Evolutionary conservation across 2,797 vertebrate species (phyloP), one percentile per base, ranked within the genome.

Genomic region (Apogon talboti): DNA sequence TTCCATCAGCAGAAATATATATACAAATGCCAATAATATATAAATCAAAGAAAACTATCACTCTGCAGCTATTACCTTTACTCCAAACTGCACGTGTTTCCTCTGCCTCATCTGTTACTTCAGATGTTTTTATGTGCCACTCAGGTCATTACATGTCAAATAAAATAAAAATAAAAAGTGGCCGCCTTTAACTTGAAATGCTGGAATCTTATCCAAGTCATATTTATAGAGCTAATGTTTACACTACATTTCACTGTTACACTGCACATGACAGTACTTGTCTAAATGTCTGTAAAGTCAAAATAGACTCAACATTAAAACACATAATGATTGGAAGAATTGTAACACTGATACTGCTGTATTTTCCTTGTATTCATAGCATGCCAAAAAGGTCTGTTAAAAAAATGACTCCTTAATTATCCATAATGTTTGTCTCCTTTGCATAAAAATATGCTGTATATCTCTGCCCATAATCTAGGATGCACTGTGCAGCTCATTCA

Each of bases 111-210:
- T 19, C 12, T 12, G 21, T 15, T 42, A 21, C 15, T 19, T 58
- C 7, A 40, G 21, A 49, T n/a, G 2, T 33, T 21, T 13, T 11
- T 41, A 33, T 19, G 12, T 6, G 6, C 24, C 9, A 11, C 2
- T 68, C 9, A 55, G 13, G 47, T n/a, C 2, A n/a, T 14, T 38
- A 37, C 41, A n/a, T n/a, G n/a, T n/a, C n/a, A n/a, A n/a, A n/a
- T n/a, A n/a, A n/a, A n/a, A n/a, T n/a, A n/a, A n/a, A n/a, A n/a
- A n/a, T n/a, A n/a, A n/a, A n/a, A n/a, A n/a, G n/a, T n/a, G n/a
- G n/a, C n/a, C n/a, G n/a, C n/a, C n/a, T n/a, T n/a, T 16, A 16
- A 48, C 14, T 24, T 16, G 2, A 65, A 59, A 60, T 38, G n/a
- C n/a, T n/a, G n/a, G n/a, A n/a, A n/a, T n/a, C n/a, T n/a, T n/a